phyloP scores from a whole-genome alignment of 2,797 vertebrate species.

The Crocodylus rhombifer region DNA sequence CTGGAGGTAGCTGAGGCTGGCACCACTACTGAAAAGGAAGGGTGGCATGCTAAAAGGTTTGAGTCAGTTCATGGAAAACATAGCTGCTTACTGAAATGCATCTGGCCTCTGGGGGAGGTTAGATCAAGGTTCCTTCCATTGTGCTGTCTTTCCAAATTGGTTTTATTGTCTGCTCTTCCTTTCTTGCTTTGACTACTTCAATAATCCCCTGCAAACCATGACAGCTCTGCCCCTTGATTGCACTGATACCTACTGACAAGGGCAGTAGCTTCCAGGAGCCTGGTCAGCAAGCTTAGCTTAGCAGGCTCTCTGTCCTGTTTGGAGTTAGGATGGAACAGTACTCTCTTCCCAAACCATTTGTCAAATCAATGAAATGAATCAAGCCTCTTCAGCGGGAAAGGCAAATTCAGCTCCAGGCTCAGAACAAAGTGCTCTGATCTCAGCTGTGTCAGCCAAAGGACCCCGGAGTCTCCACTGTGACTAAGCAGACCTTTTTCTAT shows the following conservation, averaged over 20 bases:
- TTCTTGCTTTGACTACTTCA: background rate
- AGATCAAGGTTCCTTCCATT: background rate
- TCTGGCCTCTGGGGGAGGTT: background rate
- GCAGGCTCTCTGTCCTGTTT: background rate
- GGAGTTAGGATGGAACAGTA: background rate
- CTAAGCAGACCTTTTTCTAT: too few species aligned
- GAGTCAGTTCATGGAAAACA: background rate
- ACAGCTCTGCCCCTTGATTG: background rate
- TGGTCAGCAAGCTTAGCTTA: background rate
- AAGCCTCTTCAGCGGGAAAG: background rate
- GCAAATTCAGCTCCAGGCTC: background rate
- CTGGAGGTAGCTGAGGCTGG: too few species aligned
- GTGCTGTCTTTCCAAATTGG: background rate
- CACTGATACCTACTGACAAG: background rate
- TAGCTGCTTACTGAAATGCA: background rate
- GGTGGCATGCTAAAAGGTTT: background rate
- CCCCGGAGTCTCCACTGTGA: background rate
- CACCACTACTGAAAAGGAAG: background rate
- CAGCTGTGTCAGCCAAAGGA: background rate
- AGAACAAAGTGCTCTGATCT: background rate
- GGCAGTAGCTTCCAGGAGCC: background rate
- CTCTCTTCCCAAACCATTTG: background rate
- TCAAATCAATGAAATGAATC: background rate
- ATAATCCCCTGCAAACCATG: background rate
- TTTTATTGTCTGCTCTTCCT: background rate